Percentiles rank a stretch among this genome's conserved stretches.
These are phyloP conservation scores for Drosophila antonietae DNA, from an alignment of 2,888 invertebrate species.

Conservation along the genomic window DNA sequence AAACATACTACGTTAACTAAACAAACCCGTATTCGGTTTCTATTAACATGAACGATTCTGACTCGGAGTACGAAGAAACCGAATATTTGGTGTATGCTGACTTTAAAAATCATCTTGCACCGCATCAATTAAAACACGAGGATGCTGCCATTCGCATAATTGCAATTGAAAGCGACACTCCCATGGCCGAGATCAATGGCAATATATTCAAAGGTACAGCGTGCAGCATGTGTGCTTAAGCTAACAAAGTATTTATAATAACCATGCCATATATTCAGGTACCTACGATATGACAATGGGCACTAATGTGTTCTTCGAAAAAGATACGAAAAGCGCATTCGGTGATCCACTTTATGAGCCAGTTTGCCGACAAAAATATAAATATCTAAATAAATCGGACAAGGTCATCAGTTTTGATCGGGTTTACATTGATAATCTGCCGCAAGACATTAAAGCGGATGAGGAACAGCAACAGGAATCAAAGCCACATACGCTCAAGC, in stretches of 20 bases:
- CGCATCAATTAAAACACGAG: slow-evolving; percentile 74
- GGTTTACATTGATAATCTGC: slow-evolving; percentile 86
- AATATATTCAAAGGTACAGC: slow-evolving; percentile 87
- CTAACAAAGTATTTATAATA: background rate
- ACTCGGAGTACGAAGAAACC: slow-evolving; percentile 83
- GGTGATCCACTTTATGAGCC: slow-evolving; percentile 86
- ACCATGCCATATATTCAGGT: slow-evolving; percentile 84
- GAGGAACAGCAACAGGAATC: slow-evolving; percentile 12
- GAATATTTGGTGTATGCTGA: slow-evolving; percentile 82
- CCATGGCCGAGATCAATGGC: slow-evolving; percentile 89
- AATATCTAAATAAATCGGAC: slow-evolving; percentile 88
- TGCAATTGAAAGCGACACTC: slow-evolving; percentile 87
- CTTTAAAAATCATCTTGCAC: slow-evolving; percentile 81
- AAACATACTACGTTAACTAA: background rate
- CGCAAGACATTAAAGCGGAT: slow-evolving; percentile 44
- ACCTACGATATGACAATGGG: slow-evolving; percentile 89
- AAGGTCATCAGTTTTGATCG: slow-evolving; percentile 89
- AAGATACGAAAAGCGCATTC: slow-evolving; percentile 85
- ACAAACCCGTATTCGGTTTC: background rate
- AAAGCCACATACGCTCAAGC: slow-evolving; percentile 36
- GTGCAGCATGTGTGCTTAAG: background rate
- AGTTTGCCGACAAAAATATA: slow-evolving; percentile 86
- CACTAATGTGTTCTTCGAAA: slow-evolving; percentile 90
- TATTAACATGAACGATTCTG: slow-evolving; percentile 76
- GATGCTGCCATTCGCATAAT: slow-evolving; percentile 85